Percentiles rank a stretch among this genome's conserved stretches.
phyloP scores from a whole-genome alignment of 2,888 invertebrate genomes.

The Pachliopta kotzebuea region DNA sequence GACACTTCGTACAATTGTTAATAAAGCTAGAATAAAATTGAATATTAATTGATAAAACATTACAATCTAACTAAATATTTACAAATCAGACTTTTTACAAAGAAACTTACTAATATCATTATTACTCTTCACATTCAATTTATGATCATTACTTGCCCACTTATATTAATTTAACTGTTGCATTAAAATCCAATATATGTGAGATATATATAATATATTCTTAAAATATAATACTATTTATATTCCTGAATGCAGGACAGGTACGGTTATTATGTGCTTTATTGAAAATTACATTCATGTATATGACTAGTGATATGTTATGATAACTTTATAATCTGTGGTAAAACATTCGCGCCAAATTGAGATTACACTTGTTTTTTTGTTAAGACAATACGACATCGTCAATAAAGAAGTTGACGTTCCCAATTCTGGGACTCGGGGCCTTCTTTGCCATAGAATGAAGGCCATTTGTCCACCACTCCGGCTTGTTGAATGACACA shows the following conservation, averaged over 20 bases:
- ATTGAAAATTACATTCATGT: conserved; percentile 53
- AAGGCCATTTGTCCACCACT: no score
- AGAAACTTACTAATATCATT: conserved; percentile 39
- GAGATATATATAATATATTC: conserved; percentile 19
- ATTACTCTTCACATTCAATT: conserved; percentile 29
- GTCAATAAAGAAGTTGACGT: no score
- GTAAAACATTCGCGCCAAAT: conserved; percentile 49
- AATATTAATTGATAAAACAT: conserved; percentile 39
- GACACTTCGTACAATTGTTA: conserved; percentile 36
- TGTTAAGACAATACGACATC: conserved; percentile 21
- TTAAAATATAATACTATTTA: conserved; percentile 36
- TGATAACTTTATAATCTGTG: conserved; percentile 70
- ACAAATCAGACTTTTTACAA: conserved; percentile 71
- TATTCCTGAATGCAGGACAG: conserved; percentile 76
- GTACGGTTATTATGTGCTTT: conserved; percentile 65
- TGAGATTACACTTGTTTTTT: conserved; percentile 37
- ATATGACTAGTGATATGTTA: conserved; percentile 80
- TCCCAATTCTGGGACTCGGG: no score
- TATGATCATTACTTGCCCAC: conserved; percentile 24
- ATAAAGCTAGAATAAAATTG: conserved; percentile 50
- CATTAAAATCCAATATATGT: conserved; percentile 6
- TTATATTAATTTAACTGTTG: conserved; percentile 15
- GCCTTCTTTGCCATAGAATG: no score
- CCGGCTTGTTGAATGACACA: no score
- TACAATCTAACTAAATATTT: conserved; percentile 52